Evolutionary conservation across 2,797 vertebrate species (phyloP).

Genomic region (Oceanodroma leucorhoa): DNA sequence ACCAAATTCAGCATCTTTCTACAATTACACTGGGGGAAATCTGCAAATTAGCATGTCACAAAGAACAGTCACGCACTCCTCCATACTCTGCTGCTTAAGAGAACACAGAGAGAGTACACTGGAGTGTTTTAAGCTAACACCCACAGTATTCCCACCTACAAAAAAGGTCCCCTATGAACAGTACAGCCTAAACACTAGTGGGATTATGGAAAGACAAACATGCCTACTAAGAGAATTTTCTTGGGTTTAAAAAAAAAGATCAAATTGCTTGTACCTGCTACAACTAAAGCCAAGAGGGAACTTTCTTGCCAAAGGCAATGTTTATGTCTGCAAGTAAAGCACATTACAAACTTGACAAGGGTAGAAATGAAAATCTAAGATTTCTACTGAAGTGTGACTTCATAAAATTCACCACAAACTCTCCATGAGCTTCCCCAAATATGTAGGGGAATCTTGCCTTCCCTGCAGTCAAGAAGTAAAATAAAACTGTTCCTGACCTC

Average conservation of each 20-base stretch:
- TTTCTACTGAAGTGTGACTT: not conserved
- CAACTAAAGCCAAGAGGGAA: not conserved
- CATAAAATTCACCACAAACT: not conserved
- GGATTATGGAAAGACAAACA: slow-evolving; percentile 6
- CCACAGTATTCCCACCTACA: slow-evolving; percentile 7
- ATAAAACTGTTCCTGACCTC: not conserved
- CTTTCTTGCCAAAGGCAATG: slow-evolving; percentile 25
- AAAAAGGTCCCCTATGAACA: not conserved
- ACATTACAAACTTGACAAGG: not conserved
- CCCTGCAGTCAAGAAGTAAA: not conserved
- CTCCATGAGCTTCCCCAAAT: not conserved
- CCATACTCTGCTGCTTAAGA: not conserved
- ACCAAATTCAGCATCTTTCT: not conserved
- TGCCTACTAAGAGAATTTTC: not conserved
- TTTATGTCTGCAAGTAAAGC: slow-evolving; percentile 26
- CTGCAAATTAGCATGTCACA: slow-evolving; percentile 1
- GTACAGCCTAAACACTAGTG: slow-evolving; percentile 24
- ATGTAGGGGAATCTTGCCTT: not conserved
- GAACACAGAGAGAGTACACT: not conserved
- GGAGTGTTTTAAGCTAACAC: not conserved
- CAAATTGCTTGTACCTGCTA: slow-evolving; percentile 6
- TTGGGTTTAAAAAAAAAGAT: not conserved
- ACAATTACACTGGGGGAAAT: not conserved
- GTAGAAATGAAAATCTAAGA: not conserved
- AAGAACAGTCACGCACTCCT: slow-evolving; percentile 3